Base-by-base conservation (phyloP, 2,888 invertebrate species). In the Kuschelorhynchus macadamiae region DNA sequence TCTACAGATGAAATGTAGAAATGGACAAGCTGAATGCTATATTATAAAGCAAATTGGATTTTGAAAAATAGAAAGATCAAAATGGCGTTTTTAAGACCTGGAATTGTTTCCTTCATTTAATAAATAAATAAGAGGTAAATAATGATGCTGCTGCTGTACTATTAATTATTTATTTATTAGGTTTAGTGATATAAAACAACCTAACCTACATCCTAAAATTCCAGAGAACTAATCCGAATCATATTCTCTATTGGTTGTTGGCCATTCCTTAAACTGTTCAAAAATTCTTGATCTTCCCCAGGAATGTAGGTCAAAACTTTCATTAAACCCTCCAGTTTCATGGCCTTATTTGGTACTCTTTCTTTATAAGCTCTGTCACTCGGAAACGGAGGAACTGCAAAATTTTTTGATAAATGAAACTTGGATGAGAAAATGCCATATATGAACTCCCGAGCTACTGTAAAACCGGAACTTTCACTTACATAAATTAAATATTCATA, bases 251-350 rank as follows among this genome's bases (percentile, higher is more conserved):
- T 25, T 25, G 7, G 25, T 25, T 25, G 7, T 25, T n/a, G n/a
- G n/a, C n/a, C n/a, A n/a, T n/a, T n/a, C n/a, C n/a, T n/a, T n/a
- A n/a, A n/a, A n/a, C n/a, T 25, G 25, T 25, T 25, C 9, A n/a
- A 42, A 42, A 42, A 3, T 14, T 42, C 16, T 42, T 42, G 42
- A 16, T 14, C 42, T 42, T 42, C 14, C 42, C 16, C 42, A 42
- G 42, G 42, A 42, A 14, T 42, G 42, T 42, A 42, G 42, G 42
- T 42, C 16, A 42, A 42, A 42, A 12, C 8, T 42, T 42, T 14
- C 39, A 39, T 39, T 2, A 39, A 3, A 39, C 11, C 39, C 39
- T 39, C 5, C 14, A 39, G 11, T 42, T 42, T 42, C 16, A n/a
- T 42, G 42, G 16, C 42, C 42, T 42, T 14, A 8, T 14, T 8